Conservation (phyloP, 2,888 invertebrate species). For the Eupeodes luniger region DNA sequence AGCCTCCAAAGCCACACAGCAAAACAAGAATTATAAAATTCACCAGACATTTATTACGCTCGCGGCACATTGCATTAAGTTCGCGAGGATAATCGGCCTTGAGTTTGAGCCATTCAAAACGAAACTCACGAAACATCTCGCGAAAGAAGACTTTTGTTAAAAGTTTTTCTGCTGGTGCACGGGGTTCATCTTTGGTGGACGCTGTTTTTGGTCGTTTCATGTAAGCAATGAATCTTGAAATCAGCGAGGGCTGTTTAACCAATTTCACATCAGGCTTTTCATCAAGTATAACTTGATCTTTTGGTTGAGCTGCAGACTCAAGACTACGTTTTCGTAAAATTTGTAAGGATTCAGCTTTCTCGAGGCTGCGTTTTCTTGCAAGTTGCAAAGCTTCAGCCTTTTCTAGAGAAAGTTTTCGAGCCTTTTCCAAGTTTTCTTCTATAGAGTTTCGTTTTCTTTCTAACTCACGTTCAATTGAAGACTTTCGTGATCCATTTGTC, state of each 20-base stretch:
- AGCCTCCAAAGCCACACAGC: conserved; percentile 91
- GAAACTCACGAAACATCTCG: conserved; percentile 84
- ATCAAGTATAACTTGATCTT: not conserved
- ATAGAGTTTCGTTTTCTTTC: conserved; percentile 21
- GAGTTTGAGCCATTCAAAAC: conserved; percentile 86
- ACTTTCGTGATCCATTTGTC: conserved; percentile 6
- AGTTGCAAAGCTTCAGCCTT: conserved; percentile 28
- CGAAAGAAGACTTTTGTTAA: conserved; percentile 81
- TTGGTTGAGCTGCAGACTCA: not conserved
- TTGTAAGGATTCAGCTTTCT: conserved; percentile 22
- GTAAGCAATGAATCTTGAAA: conserved; percentile 37
- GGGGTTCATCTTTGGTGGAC: not conserved
- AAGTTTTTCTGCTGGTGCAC: conserved; percentile 69
- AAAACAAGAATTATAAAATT: conserved; percentile 89
- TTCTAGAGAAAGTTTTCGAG: conserved; percentile 41
- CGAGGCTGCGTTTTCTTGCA: not conserved
- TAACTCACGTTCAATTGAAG: not conserved
- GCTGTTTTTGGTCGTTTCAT: conserved; percentile 34
- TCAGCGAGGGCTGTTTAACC: conserved; percentile 14
- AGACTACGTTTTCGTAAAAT: conserved; percentile 49
- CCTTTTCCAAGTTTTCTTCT: conserved; percentile 21
- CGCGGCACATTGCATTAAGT: conserved; percentile 85
- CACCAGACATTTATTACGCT: conserved; percentile 88
- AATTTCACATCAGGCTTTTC: not conserved
- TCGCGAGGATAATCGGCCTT: conserved; percentile 86